phyloP scores from a whole-genome alignment of 2,113 vertebrate genomes.

The Bos indicus region DNA sequence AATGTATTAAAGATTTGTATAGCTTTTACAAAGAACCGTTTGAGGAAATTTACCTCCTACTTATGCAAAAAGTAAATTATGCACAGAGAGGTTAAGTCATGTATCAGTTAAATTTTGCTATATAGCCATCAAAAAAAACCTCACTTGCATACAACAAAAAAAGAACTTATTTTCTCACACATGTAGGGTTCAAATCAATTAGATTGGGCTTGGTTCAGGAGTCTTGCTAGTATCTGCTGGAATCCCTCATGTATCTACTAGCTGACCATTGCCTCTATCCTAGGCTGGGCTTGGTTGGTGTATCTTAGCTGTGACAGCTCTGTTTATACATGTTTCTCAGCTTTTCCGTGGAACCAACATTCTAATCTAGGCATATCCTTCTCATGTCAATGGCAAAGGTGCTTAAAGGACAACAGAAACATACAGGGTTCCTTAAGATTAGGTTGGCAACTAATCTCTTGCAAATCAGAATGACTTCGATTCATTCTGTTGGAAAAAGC shows the following conservation, averaged over 20 bases:
- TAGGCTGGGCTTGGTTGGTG: neutral
- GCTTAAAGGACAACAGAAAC: neutral
- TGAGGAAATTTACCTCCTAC: neutral
- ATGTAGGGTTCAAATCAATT: neutral
- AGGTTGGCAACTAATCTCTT: neutral
- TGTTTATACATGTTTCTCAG: neutral
- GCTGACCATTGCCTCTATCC: too few species aligned
- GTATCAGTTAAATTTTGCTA: neutral
- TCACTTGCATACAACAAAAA: neutral
- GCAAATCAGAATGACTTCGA: neutral
- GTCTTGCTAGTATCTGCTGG: neutral
- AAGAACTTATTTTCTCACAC: neutral
- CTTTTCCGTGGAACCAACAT: neutral
- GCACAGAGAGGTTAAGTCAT: neutral
- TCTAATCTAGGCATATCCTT: neutral
- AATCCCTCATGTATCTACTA: neutral
- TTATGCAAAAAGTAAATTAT: neutral
- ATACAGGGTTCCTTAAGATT: neutral
- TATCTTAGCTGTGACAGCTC: neutral
- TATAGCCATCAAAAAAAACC: neutral
- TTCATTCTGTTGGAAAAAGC: neutral
- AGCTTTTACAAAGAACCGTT: neutral
- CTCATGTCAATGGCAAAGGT: neutral
- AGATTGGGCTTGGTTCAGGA: neutral
- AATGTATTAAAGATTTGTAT: neutral